phyloP scores from a whole-genome alignment of 2,113 vertebrate species.

The Corydoras sp. region DNA sequence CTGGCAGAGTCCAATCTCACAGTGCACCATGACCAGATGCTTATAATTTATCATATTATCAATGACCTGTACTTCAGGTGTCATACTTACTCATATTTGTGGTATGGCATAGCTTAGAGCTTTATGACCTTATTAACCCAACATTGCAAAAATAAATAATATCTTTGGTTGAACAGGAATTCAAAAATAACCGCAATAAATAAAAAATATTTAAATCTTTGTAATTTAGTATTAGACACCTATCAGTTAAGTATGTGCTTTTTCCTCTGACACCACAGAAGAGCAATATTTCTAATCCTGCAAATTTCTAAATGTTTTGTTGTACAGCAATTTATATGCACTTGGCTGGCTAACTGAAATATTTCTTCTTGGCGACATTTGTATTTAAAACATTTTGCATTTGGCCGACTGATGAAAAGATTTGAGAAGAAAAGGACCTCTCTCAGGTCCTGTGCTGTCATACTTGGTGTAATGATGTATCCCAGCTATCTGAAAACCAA shows the following conservation, averaged over 20 bases:
- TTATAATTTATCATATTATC: slow-evolving; percentile 31
- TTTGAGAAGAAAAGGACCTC: slow-evolving; percentile 22
- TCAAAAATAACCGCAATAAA: too few relatives aligned
- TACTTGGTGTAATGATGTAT: slow-evolving; percentile 24
- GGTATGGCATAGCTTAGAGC: not conserved
- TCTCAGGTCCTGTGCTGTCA: slow-evolving; percentile 26
- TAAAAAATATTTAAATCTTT: not conserved
- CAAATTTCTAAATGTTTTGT: slow-evolving; percentile 13
- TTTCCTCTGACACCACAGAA: slow-evolving; percentile 3
- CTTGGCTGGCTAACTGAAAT: not conserved
- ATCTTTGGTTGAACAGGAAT: not conserved
- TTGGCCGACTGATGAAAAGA: slow-evolving; percentile 18
- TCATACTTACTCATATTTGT: not conserved
- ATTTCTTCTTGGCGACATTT: slow-evolving; percentile 11
- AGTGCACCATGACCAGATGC: slow-evolving; percentile 39
- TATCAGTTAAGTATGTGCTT: not conserved
- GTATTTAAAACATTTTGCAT: slow-evolving; percentile 22
- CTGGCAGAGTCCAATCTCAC: slow-evolving; percentile 27
- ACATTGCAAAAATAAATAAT: slow-evolving; percentile 9
- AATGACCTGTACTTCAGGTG: slow-evolving; percentile 12
- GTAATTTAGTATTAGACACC: not conserved
- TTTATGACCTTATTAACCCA: slow-evolving; percentile 23
- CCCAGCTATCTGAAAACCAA: slow-evolving; percentile 21
- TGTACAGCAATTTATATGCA: slow-evolving; percentile 2
- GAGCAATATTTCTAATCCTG: slow-evolving; percentile 24